These are phyloP conservation scores for Cactoblastis cactorum DNA, from an alignment of 2,888 invertebrate genomes.

Conservation along the genomic window DNA sequence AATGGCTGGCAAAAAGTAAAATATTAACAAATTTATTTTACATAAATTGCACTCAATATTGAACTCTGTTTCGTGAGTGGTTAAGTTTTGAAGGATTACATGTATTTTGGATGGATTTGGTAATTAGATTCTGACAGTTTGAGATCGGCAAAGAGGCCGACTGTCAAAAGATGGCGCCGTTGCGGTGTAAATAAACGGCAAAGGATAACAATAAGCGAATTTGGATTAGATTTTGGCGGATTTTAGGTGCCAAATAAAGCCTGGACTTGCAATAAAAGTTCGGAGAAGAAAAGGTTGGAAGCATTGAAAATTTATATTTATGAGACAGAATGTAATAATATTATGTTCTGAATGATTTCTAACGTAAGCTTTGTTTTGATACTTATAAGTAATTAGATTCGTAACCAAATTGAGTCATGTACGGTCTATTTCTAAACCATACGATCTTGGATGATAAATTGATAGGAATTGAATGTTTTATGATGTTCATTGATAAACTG, in stretches of 20 bases:
- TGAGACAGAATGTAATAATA: neutral
- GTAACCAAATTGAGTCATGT: too few species aligned
- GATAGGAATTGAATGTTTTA: too few species aligned
- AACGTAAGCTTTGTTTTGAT: too few species aligned
- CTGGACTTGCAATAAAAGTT: neutral
- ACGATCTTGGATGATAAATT: too few species aligned
- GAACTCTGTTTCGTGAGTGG: conserved; percentile 26
- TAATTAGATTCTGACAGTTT: conserved; percentile 77
- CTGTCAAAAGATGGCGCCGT: conserved; percentile 75
- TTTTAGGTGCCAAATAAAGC: conserved; percentile 4
- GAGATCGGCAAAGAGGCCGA: conserved; percentile 71
- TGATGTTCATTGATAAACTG: too few species aligned
- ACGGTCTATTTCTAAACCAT: too few species aligned
- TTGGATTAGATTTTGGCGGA: conserved; percentile 7
- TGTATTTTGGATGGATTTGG: conserved; percentile 37
- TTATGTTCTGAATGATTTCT: too few species aligned
- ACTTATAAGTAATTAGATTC: too few species aligned
- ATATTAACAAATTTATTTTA: conserved; percentile 29
- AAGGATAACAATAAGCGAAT: conserved; percentile 9
- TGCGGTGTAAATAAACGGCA: conserved; percentile 61
- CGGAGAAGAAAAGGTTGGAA: neutral
- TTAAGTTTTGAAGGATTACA: conserved; percentile 27
- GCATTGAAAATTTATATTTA: neutral
- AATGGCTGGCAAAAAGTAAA: conserved; percentile 57
- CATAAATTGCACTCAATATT: conserved; percentile 24